Base-by-base conservation (phyloP, 2,888 invertebrate genomes). In the Malacosoma neustria region DNA sequence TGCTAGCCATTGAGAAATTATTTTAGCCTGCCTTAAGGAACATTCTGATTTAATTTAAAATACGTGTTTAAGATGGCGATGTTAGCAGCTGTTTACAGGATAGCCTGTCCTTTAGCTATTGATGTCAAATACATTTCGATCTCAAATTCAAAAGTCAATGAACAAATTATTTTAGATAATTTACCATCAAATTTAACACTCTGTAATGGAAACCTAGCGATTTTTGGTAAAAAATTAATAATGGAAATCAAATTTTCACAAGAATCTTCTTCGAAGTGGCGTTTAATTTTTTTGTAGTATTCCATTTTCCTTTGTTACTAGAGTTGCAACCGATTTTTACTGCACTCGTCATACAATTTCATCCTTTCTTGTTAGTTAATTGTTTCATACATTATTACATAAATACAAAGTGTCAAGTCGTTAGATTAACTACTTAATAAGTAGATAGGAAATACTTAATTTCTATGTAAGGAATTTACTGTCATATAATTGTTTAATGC, bases 201-300 rank as follows among this genome's bases (percentile, higher is more conserved):
- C 12, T 41, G 11, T 9, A 61, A 11, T 13, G 57, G 49, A 40
- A 52, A 61, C 6, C 63, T 61, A 11, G 38, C 49, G 15, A 61
- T 14, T 4, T 38, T 46, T 7, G 64, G 61, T 6, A 57, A 34
- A 14, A 57, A 47, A 34, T 59, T 47, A 1, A 63, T 51, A 12
- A 65, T 32, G 47, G 48, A 48, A 14, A 63, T 34, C 4, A 63
- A 41, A 49, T 53, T 54, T 3, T 15, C 14, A 32, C 48, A 60
- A 3, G 63, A 50, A 41, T 38, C 49, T 30, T 48, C 36, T 30
- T 32, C 43, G 2, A 54, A 14, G 30, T 36, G 31, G n/a, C 43
- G 12, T 32, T 32, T 48, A n/a, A n/a, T n/a, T n/a, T n/a, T n/a
- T n/a, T n/a, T n/a, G n/a, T n/a, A n/a, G n/a, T n/a, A n/a, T n/a